phyloP scores from a whole-genome alignment of 2,797 vertebrate genomes.

The Heliangelus exortis region DNA sequence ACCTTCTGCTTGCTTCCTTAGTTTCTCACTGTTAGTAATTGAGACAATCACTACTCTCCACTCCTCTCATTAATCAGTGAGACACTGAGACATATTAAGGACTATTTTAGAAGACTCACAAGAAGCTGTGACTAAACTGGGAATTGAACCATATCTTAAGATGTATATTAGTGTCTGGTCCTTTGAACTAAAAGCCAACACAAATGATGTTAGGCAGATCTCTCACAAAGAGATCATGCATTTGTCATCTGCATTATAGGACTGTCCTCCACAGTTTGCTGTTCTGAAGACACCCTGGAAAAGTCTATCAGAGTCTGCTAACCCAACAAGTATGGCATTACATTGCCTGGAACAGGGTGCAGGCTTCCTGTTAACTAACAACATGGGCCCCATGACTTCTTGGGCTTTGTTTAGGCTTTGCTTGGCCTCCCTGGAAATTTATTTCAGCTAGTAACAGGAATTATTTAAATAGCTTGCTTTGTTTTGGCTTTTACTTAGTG shows the following conservation, averaged over 20 bases:
- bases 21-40: neutral
- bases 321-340: neutral
- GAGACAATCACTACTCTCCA: neutral
- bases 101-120: neutral
- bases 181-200: neutral
- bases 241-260: neutral
- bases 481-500: neutral
- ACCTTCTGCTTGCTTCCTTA: neutral
- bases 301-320: neutral
- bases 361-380: neutral
- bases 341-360: neutral
- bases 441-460: neutral
- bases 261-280: neutral
- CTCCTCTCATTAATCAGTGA: neutral
- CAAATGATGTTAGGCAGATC: neutral
- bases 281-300: neutral
- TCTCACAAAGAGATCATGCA: neutral
- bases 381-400: neutral
- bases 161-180: neutral
- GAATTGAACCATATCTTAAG: neutral
- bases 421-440: neutral
- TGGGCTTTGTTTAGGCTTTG: neutral
- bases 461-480: neutral
- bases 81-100: neutral
- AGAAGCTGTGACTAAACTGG: neutral